Evolutionary conservation across 2,888 invertebrate species (phyloP).

Genomic region (Plusia festucae): DNA sequence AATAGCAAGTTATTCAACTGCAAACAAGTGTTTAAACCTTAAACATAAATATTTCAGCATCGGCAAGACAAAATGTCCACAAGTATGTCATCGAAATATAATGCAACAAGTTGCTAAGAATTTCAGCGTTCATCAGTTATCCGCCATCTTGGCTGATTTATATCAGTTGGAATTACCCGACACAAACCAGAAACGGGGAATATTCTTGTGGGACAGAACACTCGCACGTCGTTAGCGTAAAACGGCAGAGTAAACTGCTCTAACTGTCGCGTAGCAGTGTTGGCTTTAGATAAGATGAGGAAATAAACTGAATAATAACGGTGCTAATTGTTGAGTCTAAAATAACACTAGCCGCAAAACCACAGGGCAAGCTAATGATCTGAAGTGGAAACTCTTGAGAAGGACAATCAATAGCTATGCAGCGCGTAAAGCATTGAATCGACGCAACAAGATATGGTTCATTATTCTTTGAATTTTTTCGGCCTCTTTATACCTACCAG

Average conservation of each 20-base stretch:
- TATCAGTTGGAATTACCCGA: conserved; percentile 58
- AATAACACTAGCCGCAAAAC: conserved; percentile 39
- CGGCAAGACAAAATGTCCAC: conserved; percentile 29
- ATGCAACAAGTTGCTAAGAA: conserved; percentile 38
- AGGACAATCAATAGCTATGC: conserved; percentile 63
- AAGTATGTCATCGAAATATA: conserved; percentile 44
- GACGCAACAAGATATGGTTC: background rate
- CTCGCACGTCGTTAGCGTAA: conserved; percentile 41
- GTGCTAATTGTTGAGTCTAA: conserved; percentile 42
- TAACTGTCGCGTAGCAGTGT: conserved; percentile 15
- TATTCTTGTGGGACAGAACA: conserved; percentile 28
- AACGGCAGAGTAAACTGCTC: conserved; percentile 35
- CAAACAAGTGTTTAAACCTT: conserved; percentile 23
- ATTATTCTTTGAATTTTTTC: no score
- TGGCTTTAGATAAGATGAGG: conserved; percentile 55
- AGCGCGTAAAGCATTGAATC: conserved; percentile 63
- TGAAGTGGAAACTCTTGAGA: conserved; percentile 32
- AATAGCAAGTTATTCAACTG: conserved; percentile 23
- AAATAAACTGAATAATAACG: conserved; percentile 62
- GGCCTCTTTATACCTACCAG: background rate
- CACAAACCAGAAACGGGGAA: conserved; percentile 59
- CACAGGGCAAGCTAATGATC: conserved; percentile 43
- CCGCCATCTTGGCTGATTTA: conserved; percentile 62
- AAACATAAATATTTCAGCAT: conserved; percentile 30
- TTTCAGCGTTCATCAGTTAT: conserved; percentile 44